A percentile compares a stretch with the other conserved stretches of the same genome.
These are phyloP conservation scores for Parochlus steinenii DNA, from an alignment of 2,888 invertebrate genomes.

Conservation along the genomic window DNA sequence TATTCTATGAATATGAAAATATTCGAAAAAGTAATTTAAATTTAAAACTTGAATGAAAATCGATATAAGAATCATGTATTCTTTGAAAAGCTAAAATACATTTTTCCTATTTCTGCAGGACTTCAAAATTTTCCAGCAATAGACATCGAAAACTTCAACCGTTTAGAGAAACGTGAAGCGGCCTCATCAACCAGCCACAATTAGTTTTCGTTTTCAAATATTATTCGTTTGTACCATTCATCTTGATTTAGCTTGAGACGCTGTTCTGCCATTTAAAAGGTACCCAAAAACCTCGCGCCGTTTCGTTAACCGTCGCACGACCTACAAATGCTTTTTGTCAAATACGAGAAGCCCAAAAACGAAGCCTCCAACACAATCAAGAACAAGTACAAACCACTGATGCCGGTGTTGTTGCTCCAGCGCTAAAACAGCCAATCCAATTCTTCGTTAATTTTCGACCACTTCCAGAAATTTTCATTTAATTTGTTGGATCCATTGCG, in stretches of 20 bases:
- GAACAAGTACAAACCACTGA: constrained; percentile 8
- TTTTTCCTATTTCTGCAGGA: constrained; percentile 39
- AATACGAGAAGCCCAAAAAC: not conserved
- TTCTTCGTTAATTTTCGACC: no score
- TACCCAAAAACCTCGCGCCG: not conserved
- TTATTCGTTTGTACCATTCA: not conserved
- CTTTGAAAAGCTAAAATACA: constrained; percentile 1
- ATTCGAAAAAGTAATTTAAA: not conserved
- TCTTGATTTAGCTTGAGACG: not conserved
- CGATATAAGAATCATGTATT: not conserved
- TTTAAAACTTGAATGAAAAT: constrained; percentile 1
- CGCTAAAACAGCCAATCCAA: no score
- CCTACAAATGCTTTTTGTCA: constrained; percentile 11
- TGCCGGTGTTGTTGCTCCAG: not conserved
- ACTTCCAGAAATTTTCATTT: no score
- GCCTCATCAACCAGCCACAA: no score
- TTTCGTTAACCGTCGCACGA: not conserved
- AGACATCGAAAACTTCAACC: constrained; percentile 94
- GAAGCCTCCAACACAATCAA: constrained; percentile 8
- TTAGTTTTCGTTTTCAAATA: constrained; percentile 1
- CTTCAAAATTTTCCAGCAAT: constrained; percentile 92
- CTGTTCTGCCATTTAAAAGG: not conserved
- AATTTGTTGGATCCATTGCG: no score
- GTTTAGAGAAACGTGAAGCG: constrained; percentile 86
- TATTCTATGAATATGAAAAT: not conserved